A percentile compares a stretch with the other conserved stretches of the same genome.
Evolutionary conservation across 2,113 vertebrate genomes (phyloP).

Genomic region (Cyrtonyx montezumae): DNA sequence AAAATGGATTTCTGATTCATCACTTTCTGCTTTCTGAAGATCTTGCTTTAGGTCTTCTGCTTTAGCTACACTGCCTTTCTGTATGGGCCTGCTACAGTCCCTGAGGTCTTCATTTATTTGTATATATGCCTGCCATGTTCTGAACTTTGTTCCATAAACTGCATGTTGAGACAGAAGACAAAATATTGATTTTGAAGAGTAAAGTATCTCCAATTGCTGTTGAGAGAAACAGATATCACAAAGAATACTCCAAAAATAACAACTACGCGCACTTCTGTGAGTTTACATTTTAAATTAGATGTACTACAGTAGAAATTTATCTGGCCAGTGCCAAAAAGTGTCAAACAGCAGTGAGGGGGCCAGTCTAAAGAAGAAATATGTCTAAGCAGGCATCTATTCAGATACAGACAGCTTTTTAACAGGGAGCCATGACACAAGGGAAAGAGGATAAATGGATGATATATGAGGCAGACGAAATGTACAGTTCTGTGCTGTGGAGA

Average conservation of each 20-base stretch:
- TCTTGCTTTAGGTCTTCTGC: not conserved
- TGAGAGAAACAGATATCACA: rapidly evolving
- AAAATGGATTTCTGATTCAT: not conserved
- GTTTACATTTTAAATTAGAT: not conserved
- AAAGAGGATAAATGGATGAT: not conserved
- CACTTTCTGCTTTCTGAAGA: not conserved
- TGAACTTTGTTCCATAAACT: not conserved
- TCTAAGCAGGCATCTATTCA: not conserved
- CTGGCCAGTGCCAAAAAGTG: not conserved
- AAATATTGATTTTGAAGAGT: not conserved
- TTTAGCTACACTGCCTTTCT: not conserved
- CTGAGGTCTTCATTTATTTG: not conserved
- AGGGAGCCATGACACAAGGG: not conserved
- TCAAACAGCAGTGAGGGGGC: not conserved
- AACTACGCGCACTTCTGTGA: rapidly evolving
- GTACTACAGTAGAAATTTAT: rapidly evolving
- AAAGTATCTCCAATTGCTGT: not conserved
- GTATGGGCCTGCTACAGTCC: not conserved
- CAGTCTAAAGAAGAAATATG: not conserved
- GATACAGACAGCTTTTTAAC: not conserved
- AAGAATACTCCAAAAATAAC: no score
- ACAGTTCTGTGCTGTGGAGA: not conserved
- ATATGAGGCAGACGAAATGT: not conserved
- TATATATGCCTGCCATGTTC: not conserved
- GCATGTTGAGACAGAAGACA: not conserved